Base-by-base conservation (phyloP, 1,140 invertebrate genomes). In the Phenacoccus solenopsis region DNA sequence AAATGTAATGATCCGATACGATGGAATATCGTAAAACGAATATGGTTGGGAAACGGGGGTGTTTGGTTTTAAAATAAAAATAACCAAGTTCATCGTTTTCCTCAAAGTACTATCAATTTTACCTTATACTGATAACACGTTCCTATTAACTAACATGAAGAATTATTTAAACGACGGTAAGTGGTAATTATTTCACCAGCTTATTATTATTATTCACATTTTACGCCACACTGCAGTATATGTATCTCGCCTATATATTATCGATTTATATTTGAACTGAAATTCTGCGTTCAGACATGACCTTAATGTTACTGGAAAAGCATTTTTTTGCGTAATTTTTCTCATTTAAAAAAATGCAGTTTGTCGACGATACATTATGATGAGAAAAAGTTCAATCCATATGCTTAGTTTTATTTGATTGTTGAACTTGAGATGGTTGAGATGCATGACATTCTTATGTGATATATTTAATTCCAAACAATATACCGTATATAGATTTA, bases 41-140 rank as follows among this genome's bases (percentile, higher is more conserved):
- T 32, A 32, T 32, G 30, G 30, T 49, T 16, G 38, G 38, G 38
- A 49, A 64, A 64, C 59, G 59, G 59, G 59, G 59, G 59, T 64
- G 59, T 64, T 27, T 25, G 59, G 59, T 64, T 64, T n/a, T 64
- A 64, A 64, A 64, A 64, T 64, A 25, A 64, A 64, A 64, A 27
- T 64, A 27, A 64, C 22, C 16, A 64, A 64, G 59, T 64, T 64
- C 59, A 27, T 64, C 59, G 59, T 64, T 24, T 64, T 64, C 21
- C 25, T 64, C 25, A 64, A 64, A 64, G 59, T 64, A 22, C 59
- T 64, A 64, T 64, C 59, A 64, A 64, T 64, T 64, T 64, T 64
- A 25, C 59, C 59, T 24, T 64, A 24, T 24, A 64, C 59, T 64
- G 59, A 64, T 64, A 64, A 64, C 59, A 64, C 25, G 38, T 49